Evolutionary conservation across 2,888 invertebrate species (phyloP), one percentile per base, ranked within the genome.

Genomic region (Heliconius erato): DNA sequence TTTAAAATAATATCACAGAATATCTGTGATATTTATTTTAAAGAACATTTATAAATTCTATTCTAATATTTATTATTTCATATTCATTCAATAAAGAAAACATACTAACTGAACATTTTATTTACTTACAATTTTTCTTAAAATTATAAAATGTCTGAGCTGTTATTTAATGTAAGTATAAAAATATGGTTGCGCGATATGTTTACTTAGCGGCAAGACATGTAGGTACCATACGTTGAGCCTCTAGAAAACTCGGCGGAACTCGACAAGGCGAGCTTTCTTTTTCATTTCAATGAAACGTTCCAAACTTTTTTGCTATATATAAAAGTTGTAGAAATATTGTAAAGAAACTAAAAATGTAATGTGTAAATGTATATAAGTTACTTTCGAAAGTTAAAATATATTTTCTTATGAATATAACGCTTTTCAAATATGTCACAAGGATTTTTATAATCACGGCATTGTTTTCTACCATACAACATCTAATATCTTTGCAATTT

Each of bases 191-290:
- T 63, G 26, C 26, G 26, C 35, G 63, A 76, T 40, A 76, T 76
- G 32, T 76, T 59, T 76, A 74, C 54, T 32, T 28, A 35, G 69
- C 14, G 11, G 40, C 59, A 35, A 59, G n/a, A n/a, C 32, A 32
- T 23, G 59, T 32, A 23, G 59, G 44, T 14, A 49, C 44, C 44
- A 40, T 49, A 49, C 59, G 54, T 59, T 59, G 16, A 16, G 19
- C n/a, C 26, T 76, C 76, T 63, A 40, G 76, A 76, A 76, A 63
- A 76, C 35, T 63, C 35, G 76, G 35, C 35, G 7, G n/a, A 63
- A n/a, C 28, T 74, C 59, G 28, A 28, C 54, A 28, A 59, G 32
- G n/a, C 28, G 32, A 74, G 59, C 74, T 59, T 74, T 54, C 14
- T 74, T 59, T 23, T n/a, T 59, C 63, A 76, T 59, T 63, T 63